A percentile compares a stretch with the other conserved stretches of the same genome.
These are phyloP conservation scores for Kryptopterus vitreolus DNA, from an alignment of 2,797 vertebrate species.

Conservation along the genomic window DNA sequence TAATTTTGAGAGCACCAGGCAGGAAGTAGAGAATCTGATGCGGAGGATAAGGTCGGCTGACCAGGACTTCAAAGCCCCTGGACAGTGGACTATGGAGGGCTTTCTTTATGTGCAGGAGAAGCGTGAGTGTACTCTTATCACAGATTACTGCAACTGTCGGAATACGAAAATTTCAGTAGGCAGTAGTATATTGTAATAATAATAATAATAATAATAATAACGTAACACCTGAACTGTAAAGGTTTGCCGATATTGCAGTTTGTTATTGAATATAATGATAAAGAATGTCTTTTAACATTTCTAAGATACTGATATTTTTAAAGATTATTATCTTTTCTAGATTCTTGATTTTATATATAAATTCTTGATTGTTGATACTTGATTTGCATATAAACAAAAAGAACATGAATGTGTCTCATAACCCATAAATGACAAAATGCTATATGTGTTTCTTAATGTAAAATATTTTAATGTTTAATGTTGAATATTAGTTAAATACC, in stretches of 20 bases:
- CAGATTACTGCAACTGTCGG: neutral
- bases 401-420: too few relatives aligned
- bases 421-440: too few relatives aligned
- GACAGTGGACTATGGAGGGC: constrained; percentile 95
- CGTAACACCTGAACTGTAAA: too few relatives aligned
- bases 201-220: neutral
- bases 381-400: too few relatives aligned
- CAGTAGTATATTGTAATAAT: neutral
- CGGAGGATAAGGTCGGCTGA: constrained; percentile 92
- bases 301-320: too few relatives aligned
- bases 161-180: neutral
- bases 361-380: too few relatives aligned
- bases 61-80: constrained; percentile 90
- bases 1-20: constrained; percentile 97
- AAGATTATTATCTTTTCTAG: too few relatives aligned
- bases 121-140: constrained; percentile 77
- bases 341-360: too few relatives aligned
- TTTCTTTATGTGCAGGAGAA: constrained; percentile 96
- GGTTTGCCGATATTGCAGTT: too few relatives aligned
- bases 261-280: too few relatives aligned
- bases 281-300: too few relatives aligned
- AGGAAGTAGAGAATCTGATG: constrained; percentile 95
- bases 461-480: neutral
- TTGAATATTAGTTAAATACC: neutral
- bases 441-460: too few relatives aligned